These are phyloP conservation scores for Xerus rutilus DNA, from an alignment of 2,797 vertebrate species.

Conservation along the genomic window DNA sequence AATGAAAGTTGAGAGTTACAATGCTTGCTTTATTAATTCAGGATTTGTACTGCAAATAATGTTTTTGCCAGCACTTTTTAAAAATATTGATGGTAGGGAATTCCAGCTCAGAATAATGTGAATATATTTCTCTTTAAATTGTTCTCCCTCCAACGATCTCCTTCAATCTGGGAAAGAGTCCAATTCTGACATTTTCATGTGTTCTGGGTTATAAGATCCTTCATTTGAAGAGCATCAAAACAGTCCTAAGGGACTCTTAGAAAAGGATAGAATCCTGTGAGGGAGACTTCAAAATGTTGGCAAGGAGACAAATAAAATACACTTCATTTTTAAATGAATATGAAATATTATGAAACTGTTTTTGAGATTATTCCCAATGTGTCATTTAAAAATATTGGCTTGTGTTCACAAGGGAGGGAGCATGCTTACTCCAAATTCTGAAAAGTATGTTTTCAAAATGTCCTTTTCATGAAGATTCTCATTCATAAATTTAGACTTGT, in stretches of 20 bases:
- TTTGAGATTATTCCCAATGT: slow-evolving; percentile 81
- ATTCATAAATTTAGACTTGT: slow-evolving; percentile 46
- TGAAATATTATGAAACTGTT: slow-evolving; percentile 83
- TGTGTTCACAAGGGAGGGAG: slow-evolving; percentile 73
- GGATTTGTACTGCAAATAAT: neutral
- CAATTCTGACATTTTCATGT: slow-evolving; percentile 79
- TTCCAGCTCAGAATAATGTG: slow-evolving; percentile 61
- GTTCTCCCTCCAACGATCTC: slow-evolving; percentile 77
- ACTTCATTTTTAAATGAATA: slow-evolving; percentile 82
- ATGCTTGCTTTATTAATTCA: slow-evolving; percentile 12
- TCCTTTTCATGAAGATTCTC: slow-evolving; percentile 62
- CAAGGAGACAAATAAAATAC: slow-evolving; percentile 86
- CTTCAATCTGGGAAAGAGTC: slow-evolving; percentile 84
- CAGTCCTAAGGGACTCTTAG: slow-evolving; percentile 76
- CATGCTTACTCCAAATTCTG: slow-evolving; percentile 65
- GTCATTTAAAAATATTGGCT: slow-evolving; percentile 77
- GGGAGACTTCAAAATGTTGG: slow-evolving; percentile 85
- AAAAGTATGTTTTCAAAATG: slow-evolving; percentile 45
- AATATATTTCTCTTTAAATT: slow-evolving; percentile 78
- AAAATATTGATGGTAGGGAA: slow-evolving; percentile 79
- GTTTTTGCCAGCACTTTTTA: slow-evolving; percentile 61
- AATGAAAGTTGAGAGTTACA: neutral
- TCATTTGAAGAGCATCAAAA: slow-evolving; percentile 86
- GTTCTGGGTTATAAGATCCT: slow-evolving; percentile 82
- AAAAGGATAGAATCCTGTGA: slow-evolving; percentile 83